A percentile compares a stretch with the other conserved stretches of the same genome.
phyloP scores from a whole-genome alignment of 1,140 invertebrate species.

The Lordiphosa stackelbergi region DNA sequence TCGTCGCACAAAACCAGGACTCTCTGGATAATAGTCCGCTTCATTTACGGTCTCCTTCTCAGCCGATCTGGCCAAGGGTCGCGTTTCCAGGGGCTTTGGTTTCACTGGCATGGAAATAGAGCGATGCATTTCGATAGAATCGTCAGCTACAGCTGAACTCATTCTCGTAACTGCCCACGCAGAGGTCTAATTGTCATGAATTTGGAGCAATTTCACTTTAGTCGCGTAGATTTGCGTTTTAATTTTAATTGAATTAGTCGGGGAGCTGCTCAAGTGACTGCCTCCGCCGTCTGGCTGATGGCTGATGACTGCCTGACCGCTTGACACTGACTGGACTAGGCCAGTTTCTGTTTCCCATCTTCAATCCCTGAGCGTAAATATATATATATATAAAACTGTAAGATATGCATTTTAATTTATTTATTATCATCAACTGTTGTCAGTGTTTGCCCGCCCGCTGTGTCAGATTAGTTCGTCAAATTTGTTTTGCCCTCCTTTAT shows the following conservation, averaged over 20 bases:
- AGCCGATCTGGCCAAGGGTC: slow-evolving; percentile 56
- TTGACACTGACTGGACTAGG: slow-evolving; percentile 46
- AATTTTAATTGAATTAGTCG: slow-evolving; percentile 73
- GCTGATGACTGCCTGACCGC: slow-evolving; percentile 30
- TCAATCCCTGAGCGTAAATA: slow-evolving; percentile 5
- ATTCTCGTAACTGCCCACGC: slow-evolving; percentile 48
- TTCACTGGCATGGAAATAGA: slow-evolving; percentile 74
- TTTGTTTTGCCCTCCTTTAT: slow-evolving; percentile 31
- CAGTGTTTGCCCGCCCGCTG: slow-evolving; percentile 27
- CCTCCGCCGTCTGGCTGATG: slow-evolving; percentile 26
- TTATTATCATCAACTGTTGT: slow-evolving; percentile 39
- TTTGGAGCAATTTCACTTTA: slow-evolving; percentile 56
- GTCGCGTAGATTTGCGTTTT: slow-evolving; percentile 65
- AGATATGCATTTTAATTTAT: slow-evolving; percentile 64
- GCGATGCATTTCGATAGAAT: slow-evolving; percentile 54
- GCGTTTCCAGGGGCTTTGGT: slow-evolving; percentile 58
- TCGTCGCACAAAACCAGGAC: slow-evolving; percentile 51
- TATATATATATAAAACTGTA: too few relatives aligned
- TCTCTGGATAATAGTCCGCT: slow-evolving; percentile 68
- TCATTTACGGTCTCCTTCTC: slow-evolving; percentile 71
- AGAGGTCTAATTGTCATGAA: slow-evolving; percentile 10
- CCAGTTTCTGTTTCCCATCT: slow-evolving; percentile 5
- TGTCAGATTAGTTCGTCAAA: slow-evolving; percentile 44
- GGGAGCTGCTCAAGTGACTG: slow-evolving; percentile 29
- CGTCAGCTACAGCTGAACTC: slow-evolving; percentile 30